Percentiles rank a stretch among this genome's conserved stretches.
Evolutionary conservation across 2,888 invertebrate genomes (phyloP).

Genomic region (Apamea monoglypha): DNA sequence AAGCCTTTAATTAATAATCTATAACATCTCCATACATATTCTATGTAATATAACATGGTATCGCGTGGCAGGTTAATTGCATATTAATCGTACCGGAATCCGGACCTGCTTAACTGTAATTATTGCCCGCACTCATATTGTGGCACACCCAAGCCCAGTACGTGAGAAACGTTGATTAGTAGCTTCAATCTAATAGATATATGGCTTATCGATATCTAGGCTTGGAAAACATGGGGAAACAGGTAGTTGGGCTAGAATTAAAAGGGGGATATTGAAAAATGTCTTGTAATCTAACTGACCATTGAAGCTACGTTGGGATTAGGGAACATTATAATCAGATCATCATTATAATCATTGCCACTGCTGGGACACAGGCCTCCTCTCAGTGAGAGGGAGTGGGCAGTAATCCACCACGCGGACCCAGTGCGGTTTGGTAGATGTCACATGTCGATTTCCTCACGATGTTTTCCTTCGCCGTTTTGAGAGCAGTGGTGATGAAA

Average conservation of each 20-base stretch:
- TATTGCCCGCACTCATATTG: constrained; percentile 72
- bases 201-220: constrained; percentile 58
- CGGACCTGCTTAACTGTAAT: constrained; percentile 77
- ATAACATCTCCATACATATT: constrained; percentile 66
- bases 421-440: too few species aligned
- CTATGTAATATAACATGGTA: constrained; percentile 60
- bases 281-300: background rate
- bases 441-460: too few species aligned
- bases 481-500: too few species aligned
- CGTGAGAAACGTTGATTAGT: constrained; percentile 67
- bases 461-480: too few species aligned
- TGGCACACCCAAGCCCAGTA: constrained; percentile 66
- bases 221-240: constrained; percentile 44
- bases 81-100: constrained; percentile 77
- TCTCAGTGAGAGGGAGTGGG: too few species aligned
- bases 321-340: too few species aligned
- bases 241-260: background rate
- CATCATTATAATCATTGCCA: too few species aligned
- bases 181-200: constrained; percentile 66
- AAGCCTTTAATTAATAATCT: constrained; percentile 67
- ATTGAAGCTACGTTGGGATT: background rate
- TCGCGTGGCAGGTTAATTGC: constrained; percentile 78
- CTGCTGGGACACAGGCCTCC: too few species aligned
- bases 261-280: constrained; percentile 18
- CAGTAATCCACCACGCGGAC: too few species aligned